Evolutionary conservation across 2,888 invertebrate species (phyloP), one percentile per base, ranked within the genome.

Genomic region (Amblyjoppa fuscipennis): DNA sequence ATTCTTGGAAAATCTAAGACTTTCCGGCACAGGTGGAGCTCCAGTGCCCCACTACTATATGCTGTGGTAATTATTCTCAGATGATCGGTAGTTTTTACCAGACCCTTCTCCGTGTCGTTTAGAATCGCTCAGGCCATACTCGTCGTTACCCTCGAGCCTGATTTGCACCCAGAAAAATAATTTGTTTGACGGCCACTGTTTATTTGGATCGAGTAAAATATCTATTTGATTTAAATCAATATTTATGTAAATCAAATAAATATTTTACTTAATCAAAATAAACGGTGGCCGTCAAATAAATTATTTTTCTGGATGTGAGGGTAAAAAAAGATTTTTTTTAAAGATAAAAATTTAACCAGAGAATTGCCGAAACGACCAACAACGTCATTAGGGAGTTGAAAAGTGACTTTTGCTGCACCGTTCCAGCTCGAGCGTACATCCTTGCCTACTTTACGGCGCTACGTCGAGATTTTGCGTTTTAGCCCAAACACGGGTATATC

Each of bases 301-400:
- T 20, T 20, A 20, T 20, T 20, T 20, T 20, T 20, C 20, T 20
- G 20, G 20, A 20, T 20, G 20, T 20, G 69, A 49, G 75, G 81
- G 75, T 68, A 74, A 61, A 38, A 9, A 38, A 4, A 4, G 9
- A 9, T 38, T 38, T 38, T 20, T 20, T 20, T 20, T 20, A 20
- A 20, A 20, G 20, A 38, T 38, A 38, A 4, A 1, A 38, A 9
- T 38, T 38, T 38, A 38, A 68, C 13, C n/a, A 68, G 68, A 9
- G 74, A 77, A 81, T 81, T 78, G 68, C 41, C 64, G 74, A 70
- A 41, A 81, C 51, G 53, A 81, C 73, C 77, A 64, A 81, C 81
- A 74, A 81, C 49, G 9, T 6, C 6, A 51, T 41, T 77, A 25
- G 31, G n/a, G 20, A 71, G 77, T 31, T 51, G 34, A 28, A 61